Evolutionary conservation across 2,797 vertebrate species (phyloP).

Genomic region (Onychomys torridus): DNA sequence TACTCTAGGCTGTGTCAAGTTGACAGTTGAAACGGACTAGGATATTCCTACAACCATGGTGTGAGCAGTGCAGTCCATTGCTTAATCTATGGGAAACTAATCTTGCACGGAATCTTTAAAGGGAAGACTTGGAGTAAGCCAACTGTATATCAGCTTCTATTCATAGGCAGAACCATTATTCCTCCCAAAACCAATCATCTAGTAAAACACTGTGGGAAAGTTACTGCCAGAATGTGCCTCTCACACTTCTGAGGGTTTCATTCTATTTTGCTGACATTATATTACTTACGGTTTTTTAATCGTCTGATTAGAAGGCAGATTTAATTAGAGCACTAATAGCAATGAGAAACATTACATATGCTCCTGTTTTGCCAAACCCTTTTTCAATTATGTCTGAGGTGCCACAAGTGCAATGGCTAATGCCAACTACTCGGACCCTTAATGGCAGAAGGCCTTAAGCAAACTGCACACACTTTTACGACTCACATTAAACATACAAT

Average conservation of each 20-base stretch:
- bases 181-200: background rate
- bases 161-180: background rate
- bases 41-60: background rate
- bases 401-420: background rate
- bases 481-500: background rate
- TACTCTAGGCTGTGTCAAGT: background rate
- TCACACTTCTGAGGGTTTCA: background rate
- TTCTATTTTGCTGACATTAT: conserved; percentile 47
- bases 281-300: conserved; percentile 67
- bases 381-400: background rate
- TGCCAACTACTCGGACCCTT: background rate
- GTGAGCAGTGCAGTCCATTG: conserved; percentile 21
- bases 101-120: background rate
- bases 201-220: conserved; percentile 30
- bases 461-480: background rate
- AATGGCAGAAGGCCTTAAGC: conserved; percentile 23
- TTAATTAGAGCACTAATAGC: conserved; percentile 12
- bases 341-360: background rate
- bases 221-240: conserved; percentile 22
- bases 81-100: background rate
- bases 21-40: background rate
- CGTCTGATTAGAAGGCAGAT: conserved; percentile 66
- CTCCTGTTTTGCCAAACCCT: background rate
- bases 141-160: background rate
- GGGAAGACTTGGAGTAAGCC: background rate